Evolutionary conservation across 2,797 vertebrate species (phyloP), one percentile per base, ranked within the genome.

Genomic region (Oryzias sinensis): DNA sequence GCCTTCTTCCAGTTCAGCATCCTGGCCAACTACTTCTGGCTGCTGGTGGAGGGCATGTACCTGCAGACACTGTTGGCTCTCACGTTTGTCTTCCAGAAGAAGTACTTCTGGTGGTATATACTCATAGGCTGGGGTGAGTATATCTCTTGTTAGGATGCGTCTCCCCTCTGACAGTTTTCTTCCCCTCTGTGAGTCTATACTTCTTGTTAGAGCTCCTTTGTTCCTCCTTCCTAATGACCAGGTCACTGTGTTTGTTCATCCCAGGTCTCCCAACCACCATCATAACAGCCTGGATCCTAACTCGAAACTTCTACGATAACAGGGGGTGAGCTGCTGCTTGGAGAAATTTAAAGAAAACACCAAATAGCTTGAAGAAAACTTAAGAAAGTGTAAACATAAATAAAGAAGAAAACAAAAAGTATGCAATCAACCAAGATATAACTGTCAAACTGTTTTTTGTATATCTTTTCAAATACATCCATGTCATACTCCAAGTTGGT

Each of bases 31-130:
- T 95, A 94, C 86, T 95, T 92, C 86, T 95, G 94, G 94, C 75
- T 95, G 66, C 85, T 95, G 84, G 94, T 95, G 84, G 94, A 95
- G 69, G 94, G 93, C 3, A 90, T 95, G 92, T 95, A 94, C 88
- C 90, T 95, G 75, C 93, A 95, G 87, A 95, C 92, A 0, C 87
- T 95, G 60, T 90, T 95, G 1, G 93, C 93, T 0, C 87, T 95
- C 74, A 91, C 94, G 69, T 95, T 95, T 48, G 92, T 93, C 69
- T 95, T 93, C 0, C 93, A 95, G 78, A 93, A 83, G 78, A 93
- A 93, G 65, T 95, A 93, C 85, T 93, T 94, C 90, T 94, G 94
- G 91, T 94, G 93, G 93, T 95, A 94, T 83, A 87, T 92, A 49
- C 78, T 95, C 56, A 86, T 92, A 1, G 94, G 94, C 73, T 95